Percentiles rank a stretch among this genome's conserved stretches.
Conservation (phyloP, 2,797 vertebrate species). For the Gymnoscopelus microlampas region DNA sequence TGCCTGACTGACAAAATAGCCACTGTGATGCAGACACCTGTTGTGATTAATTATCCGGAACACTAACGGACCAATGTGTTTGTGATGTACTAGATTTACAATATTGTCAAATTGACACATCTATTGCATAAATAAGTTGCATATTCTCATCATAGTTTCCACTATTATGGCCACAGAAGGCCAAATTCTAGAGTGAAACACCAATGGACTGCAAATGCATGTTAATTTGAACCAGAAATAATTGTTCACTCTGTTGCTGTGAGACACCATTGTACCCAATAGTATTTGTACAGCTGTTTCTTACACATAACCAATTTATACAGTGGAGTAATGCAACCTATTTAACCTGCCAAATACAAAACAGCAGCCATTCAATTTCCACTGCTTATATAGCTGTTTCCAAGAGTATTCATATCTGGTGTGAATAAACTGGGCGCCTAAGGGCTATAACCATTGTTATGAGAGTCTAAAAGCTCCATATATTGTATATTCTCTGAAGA, state of each 20-base stretch:
- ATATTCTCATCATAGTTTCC: conserved; percentile 38
- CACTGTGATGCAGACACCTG: not conserved
- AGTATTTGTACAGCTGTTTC: conserved; percentile 67
- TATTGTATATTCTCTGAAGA: not conserved
- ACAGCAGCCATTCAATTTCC: conserved; percentile 47
- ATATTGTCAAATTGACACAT: too few relatives aligned
- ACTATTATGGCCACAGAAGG: conserved; percentile 67
- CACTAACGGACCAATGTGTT: too few relatives aligned
- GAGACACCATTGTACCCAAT: conserved; percentile 42
- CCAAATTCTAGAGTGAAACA: conserved; percentile 53
- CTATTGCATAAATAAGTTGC: conserved; percentile 1
- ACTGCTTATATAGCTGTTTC: conserved; percentile 65
- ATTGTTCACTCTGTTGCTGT: conserved; percentile 53
- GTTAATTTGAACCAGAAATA: conserved; percentile 74
- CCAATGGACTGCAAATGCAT: conserved; percentile 71
- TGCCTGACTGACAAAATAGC: too few relatives aligned
- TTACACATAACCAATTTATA: conserved; percentile 45
- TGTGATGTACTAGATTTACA: too few relatives aligned
- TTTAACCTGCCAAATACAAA: conserved; percentile 47
- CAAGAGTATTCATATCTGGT: conserved; percentile 25
- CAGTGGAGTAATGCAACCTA: conserved; percentile 48
- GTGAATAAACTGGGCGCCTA: conserved; percentile 16
- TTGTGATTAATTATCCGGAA: not conserved
- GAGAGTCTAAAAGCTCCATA: not conserved
- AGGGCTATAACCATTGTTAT: conserved; percentile 19